phyloP scores from a whole-genome alignment of 2,797 vertebrate species.

The Fistularia commersonii region DNA sequence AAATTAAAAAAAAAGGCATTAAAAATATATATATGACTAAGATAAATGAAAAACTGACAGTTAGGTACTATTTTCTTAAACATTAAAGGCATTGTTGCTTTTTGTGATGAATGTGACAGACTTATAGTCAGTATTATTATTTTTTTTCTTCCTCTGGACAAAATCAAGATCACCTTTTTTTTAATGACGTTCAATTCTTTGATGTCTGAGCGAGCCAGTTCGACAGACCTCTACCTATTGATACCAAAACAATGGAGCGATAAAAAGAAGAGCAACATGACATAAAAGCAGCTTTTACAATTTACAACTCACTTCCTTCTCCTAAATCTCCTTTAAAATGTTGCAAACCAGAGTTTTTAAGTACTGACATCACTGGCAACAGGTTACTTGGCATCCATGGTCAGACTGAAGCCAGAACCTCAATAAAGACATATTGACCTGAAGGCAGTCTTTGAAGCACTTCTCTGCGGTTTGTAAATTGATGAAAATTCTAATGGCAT shows the following conservation, averaged over 20 bases:
- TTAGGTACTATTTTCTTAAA: too few species aligned
- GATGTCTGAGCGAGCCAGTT: too few species aligned
- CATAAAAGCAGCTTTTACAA: constrained; percentile 13
- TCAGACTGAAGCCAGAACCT: constrained; percentile 12
- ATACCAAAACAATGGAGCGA: not conserved
- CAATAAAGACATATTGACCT: constrained; percentile 8
- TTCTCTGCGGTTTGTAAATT: constrained; percentile 29
- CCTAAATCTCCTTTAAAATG: constrained; percentile 1
- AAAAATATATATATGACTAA: too few species aligned
- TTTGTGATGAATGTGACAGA: too few species aligned
- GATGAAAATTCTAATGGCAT: constrained; percentile 42
- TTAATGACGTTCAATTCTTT: too few species aligned
- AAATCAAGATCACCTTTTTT: too few species aligned
- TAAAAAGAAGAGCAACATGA: constrained; percentile 13
- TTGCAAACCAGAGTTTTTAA: constrained; percentile 11
- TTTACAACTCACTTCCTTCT: constrained; percentile 6
- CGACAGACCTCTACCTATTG: too few species aligned
- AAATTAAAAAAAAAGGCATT: not conserved
- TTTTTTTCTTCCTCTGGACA: too few species aligned
- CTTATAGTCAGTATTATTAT: too few species aligned
- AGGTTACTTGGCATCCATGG: constrained; percentile 21
- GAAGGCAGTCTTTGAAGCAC: constrained; percentile 43
- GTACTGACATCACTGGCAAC: constrained; percentile 15
- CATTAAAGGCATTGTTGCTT: too few species aligned
- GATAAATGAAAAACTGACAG: too few species aligned